These are phyloP conservation scores for Lasioglossum marginatum DNA, from an alignment of 2,888 invertebrate genomes.

Conservation along the genomic window DNA sequence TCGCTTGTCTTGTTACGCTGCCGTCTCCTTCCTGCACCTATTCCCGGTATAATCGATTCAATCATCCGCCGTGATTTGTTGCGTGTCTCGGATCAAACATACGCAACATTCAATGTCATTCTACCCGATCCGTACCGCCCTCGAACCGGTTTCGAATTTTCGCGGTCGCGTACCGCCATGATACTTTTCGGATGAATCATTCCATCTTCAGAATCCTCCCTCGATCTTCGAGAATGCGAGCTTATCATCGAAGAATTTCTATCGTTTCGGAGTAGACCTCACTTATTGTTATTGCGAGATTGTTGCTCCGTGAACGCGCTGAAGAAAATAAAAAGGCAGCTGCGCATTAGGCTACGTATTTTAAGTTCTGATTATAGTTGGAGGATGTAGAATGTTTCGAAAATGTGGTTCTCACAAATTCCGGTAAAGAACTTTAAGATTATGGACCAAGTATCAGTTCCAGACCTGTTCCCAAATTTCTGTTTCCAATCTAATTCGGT, in stretches of 20 bases:
- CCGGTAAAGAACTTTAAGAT: background rate
- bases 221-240: background rate
- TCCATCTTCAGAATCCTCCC: background rate
- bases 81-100: constrained; percentile 35
- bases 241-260: background rate
- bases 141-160: constrained; percentile 40
- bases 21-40: constrained; percentile 27
- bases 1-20: constrained; percentile 51
- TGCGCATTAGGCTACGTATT: background rate
- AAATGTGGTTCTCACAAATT: background rate
- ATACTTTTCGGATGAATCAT: background rate
- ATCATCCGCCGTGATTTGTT: constrained; percentile 57
- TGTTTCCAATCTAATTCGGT: too few species aligned
- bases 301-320: background rate
- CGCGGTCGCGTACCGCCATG: background rate
- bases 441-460: background rate
- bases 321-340: background rate
- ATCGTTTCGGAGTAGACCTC: background rate
- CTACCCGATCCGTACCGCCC: constrained; percentile 24
- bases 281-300: background rate
- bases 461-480: background rate
- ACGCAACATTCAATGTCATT: constrained; percentile 44
- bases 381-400: background rate
- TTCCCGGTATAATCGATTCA: constrained; percentile 59
- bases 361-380: background rate